A percentile compares a stretch with the other conserved stretches of the same genome.
phyloP scores from a whole-genome alignment of 2,888 invertebrate species.

The Sclerodermus sp. region DNA sequence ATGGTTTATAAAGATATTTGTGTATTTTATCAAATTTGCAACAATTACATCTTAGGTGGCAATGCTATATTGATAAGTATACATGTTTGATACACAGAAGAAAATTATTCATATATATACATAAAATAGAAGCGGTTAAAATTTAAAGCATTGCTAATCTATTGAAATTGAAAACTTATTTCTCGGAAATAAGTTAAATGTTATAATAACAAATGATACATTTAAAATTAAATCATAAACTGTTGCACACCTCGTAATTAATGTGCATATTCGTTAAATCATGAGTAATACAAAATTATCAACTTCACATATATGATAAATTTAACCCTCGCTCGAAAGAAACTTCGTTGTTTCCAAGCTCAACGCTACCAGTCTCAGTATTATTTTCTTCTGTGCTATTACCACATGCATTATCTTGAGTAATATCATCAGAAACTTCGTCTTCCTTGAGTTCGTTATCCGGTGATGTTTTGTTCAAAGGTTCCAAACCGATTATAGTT shows the following conservation, averaged over 20 bases:
- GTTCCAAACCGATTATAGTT: conserved; percentile 70
- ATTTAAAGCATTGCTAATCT: too few species aligned
- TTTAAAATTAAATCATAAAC: conserved; percentile 1
- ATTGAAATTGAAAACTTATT: too few species aligned
- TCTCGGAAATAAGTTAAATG: too few species aligned
- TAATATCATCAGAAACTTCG: conserved; percentile 33
- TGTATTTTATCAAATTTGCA: too few species aligned
- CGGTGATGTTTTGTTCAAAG: conserved; percentile 43
- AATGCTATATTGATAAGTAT: too few species aligned
- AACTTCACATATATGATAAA: conserved; percentile 47
- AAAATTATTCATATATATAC: too few species aligned
- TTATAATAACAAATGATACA: not conserved
- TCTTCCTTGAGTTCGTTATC: conserved; percentile 30
- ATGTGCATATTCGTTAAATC: not conserved
- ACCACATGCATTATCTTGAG: conserved; percentile 54
- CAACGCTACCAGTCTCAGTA: conserved; percentile 49
- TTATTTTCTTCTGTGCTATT: conserved; percentile 45
- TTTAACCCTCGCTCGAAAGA: conserved; percentile 51
- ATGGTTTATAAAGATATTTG: too few species aligned
- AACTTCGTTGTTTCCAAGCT: conserved; percentile 48
- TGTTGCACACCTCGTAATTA: not conserved
- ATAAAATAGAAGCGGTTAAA: too few species aligned
- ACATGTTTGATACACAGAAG: too few species aligned
- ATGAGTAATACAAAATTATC: conserved; percentile 2
- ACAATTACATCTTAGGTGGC: too few species aligned